A percentile compares a stretch with the other conserved stretches of the same genome.
Evolutionary conservation across 2,797 vertebrate species (phyloP).

Genomic region (Ceryle rudis): DNA sequence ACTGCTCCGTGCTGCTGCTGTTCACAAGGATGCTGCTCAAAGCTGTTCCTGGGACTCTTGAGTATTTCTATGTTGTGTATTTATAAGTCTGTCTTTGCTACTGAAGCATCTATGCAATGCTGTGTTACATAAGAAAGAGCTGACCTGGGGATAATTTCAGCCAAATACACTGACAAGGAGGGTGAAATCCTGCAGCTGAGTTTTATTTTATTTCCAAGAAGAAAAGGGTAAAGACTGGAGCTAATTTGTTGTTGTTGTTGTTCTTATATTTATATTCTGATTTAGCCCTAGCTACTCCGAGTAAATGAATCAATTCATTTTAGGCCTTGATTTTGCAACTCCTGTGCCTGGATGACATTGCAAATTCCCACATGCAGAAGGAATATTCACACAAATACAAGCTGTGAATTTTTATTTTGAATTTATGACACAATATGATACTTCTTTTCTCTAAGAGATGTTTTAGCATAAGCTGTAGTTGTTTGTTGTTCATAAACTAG

Average conservation of each 20-base stretch:
- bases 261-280: background rate
- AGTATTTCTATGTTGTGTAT: background rate
- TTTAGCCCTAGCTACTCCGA: background rate
- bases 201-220: background rate
- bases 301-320: background rate
- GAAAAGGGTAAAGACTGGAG: background rate
- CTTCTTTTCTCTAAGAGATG: background rate
- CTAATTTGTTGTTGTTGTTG: background rate
- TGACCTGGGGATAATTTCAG: accelerated
- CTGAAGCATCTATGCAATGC: background rate
- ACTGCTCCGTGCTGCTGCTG: background rate
- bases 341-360: background rate
- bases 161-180: background rate
- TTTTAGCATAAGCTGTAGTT: background rate
- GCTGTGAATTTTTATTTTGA: background rate
- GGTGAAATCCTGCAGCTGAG: background rate
- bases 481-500: background rate
- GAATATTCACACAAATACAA: background rate
- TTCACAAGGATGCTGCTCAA: background rate
- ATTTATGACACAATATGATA: background rate
- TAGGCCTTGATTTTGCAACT: background rate
- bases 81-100: background rate
- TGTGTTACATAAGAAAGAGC: background rate
- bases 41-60: background rate
- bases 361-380: background rate